Conservation (phyloP, 2,888 invertebrate genomes). For the Rhingia campestris region DNA sequence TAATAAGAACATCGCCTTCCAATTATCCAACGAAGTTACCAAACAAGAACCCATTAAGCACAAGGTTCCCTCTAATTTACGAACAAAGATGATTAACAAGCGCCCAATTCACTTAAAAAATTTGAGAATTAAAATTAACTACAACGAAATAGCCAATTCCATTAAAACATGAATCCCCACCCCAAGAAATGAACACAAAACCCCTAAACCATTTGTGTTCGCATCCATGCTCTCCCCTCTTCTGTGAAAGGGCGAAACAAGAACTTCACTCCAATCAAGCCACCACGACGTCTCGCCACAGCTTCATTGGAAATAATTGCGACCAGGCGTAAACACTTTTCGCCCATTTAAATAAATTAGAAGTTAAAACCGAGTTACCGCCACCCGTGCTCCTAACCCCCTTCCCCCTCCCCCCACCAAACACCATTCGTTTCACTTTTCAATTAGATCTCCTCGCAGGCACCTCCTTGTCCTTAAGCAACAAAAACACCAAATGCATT, state of each 20-base stretch:
- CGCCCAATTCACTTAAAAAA: slow-evolving; percentile 29
- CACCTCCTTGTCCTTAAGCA: neutral
- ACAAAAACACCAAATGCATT: slow-evolving; percentile 61
- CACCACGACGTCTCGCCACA: slow-evolving; percentile 54
- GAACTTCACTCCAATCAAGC: slow-evolving; percentile 8
- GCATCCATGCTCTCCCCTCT: neutral
- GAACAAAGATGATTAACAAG: slow-evolving; percentile 32
- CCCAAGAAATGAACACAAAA: neutral
- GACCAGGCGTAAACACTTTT: slow-evolving; percentile 73
- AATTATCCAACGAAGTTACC: no score
- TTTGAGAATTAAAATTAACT: slow-evolving; percentile 53
- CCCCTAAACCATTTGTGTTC: slow-evolving; percentile 44
- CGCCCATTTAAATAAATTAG: slow-evolving; percentile 74
- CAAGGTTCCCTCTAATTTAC: neutral
- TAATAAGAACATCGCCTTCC: neutral
- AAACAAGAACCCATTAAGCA: neutral
- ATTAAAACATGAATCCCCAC: slow-evolving; percentile 50
- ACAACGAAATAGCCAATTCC: slow-evolving; percentile 51
- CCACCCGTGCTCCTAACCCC: neutral
- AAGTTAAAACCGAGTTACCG: slow-evolving; percentile 66
- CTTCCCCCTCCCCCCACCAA: slow-evolving; percentile 2
- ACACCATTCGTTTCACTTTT: slow-evolving; percentile 53
- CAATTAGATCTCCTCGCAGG: slow-evolving; percentile 57
- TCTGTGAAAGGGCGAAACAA: neutral
- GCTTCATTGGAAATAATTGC: slow-evolving; percentile 73